Percentiles rank a stretch among this genome's conserved stretches.
phyloP scores from a whole-genome alignment of 2,113 vertebrate genomes.

The Proterorhinus semilunaris region DNA sequence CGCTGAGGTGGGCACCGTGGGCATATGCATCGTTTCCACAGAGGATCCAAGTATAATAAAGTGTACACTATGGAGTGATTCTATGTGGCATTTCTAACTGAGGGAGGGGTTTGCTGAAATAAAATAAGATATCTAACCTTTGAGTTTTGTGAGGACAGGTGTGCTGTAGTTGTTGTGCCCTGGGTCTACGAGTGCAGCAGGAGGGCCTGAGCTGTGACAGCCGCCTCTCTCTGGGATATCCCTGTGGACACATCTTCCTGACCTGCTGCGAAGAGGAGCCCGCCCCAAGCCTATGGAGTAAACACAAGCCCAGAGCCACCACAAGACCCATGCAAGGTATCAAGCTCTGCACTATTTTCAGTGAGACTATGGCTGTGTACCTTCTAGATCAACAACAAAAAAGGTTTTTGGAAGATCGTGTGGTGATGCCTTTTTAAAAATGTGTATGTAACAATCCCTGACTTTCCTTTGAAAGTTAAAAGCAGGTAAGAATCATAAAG shows the following conservation, averaged over 20 bases:
- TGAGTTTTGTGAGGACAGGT: slow-evolving; percentile 72
- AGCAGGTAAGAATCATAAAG: too few relatives aligned
- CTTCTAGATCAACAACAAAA: too few relatives aligned
- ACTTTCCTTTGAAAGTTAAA: too few relatives aligned
- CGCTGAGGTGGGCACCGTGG: not conserved
- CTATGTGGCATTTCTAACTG: not conserved
- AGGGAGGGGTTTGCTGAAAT: not conserved
- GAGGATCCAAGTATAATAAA: not conserved
- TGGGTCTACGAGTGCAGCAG: slow-evolving; percentile 79
- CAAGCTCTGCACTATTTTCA: not conserved
- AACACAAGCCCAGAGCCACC: slow-evolving; percentile 74
- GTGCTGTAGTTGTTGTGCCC: slow-evolving; percentile 91
- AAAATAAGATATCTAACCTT: not conserved
- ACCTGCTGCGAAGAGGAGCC: slow-evolving; percentile 88
- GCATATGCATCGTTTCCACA: not conserved
- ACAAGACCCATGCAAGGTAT: slow-evolving; percentile 77
- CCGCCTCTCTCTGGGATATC: slow-evolving; percentile 84
- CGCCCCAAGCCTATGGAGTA: slow-evolving; percentile 68
- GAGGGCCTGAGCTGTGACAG: slow-evolving; percentile 79
- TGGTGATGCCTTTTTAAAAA: too few relatives aligned
- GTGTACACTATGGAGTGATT: not conserved
- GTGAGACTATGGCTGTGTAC: not conserved
- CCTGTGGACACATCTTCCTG: slow-evolving; percentile 87
- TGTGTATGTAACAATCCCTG: too few relatives aligned
- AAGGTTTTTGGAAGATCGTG: too few relatives aligned